Evolutionary conservation across 2,797 vertebrate genomes (phyloP).

Genomic region (Poeciliopsis presidionis): DNA sequence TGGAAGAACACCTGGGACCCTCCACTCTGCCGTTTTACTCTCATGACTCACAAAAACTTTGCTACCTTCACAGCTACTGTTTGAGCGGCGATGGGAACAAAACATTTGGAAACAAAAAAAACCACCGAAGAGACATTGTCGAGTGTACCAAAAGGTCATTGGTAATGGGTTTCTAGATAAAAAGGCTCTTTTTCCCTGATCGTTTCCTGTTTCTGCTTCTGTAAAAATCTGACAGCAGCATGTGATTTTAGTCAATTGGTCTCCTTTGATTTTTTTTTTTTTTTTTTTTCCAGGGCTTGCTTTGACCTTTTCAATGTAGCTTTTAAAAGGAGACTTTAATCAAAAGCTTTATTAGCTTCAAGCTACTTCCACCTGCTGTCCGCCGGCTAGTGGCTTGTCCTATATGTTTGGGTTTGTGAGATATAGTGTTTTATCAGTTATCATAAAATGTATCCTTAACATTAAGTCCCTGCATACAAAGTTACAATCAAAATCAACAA

Average conservation of each 20-base stretch:
- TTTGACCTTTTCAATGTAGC: slow-evolving; percentile 44
- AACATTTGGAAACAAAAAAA: slow-evolving; percentile 10
- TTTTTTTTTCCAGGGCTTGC: slow-evolving; percentile 44
- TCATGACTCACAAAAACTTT: slow-evolving; percentile 20
- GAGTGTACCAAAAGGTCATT: slow-evolving; percentile 17
- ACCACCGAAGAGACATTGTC: neutral
- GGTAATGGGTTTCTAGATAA: slow-evolving; percentile 49
- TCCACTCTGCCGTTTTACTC: slow-evolving; percentile 16
- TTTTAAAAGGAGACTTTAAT: slow-evolving; percentile 70
- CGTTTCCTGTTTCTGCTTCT: slow-evolving; percentile 49
- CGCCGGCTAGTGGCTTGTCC: slow-evolving; percentile 53
- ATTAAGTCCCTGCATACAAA: slow-evolving; percentile 24
- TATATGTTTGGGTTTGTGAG: slow-evolving; percentile 37
- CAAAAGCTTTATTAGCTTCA: slow-evolving; percentile 72
- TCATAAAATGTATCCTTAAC: slow-evolving; percentile 62
- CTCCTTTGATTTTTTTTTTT: slow-evolving; percentile 35
- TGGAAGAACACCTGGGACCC: slow-evolving; percentile 40
- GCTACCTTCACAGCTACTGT: slow-evolving; percentile 14
- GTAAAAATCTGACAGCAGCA: slow-evolving; percentile 52
- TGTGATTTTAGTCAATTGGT: slow-evolving; percentile 55
- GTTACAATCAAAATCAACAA: neutral
- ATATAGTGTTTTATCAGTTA: slow-evolving; percentile 58
- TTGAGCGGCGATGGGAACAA: slow-evolving; percentile 7
- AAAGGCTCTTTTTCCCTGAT: slow-evolving; percentile 56
- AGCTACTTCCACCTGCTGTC: slow-evolving; percentile 59